Conservation (phyloP, 2,113 vertebrate species). For the Trogon melanurus region DNA sequence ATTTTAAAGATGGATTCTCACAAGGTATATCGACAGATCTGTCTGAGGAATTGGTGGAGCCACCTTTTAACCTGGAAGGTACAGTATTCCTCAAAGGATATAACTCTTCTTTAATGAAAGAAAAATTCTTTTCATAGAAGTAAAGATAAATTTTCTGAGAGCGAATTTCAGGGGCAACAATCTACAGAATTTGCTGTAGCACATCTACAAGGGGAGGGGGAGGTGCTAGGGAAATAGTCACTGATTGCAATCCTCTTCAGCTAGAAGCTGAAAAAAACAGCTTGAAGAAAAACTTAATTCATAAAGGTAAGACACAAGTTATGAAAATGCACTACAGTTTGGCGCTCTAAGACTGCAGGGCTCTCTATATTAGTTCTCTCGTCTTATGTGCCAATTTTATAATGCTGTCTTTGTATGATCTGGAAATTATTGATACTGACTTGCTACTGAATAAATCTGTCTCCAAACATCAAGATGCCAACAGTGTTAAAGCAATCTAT, state of each 20-base stretch:
- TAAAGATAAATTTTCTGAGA: constrained; percentile 14
- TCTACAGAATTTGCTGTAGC: background rate
- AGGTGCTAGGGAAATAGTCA: background rate
- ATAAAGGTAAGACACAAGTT: background rate
- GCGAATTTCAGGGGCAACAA: background rate
- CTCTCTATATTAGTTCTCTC: background rate
- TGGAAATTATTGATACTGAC: background rate
- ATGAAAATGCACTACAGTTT: background rate
- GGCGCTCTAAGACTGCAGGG: background rate
- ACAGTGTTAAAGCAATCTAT: background rate
- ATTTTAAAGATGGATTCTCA: constrained; percentile 83
- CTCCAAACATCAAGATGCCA: background rate
- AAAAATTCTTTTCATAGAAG: background rate
- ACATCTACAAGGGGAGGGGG: background rate
- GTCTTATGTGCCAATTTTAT: background rate
- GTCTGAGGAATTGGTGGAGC: constrained; percentile 78
- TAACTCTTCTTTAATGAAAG: constrained; percentile 51
- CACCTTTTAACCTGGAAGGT: constrained; percentile 77
- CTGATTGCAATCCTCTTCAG: background rate
- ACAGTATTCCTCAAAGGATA: constrained; percentile 68
- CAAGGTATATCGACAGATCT: constrained; percentile 80
- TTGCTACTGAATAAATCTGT: background rate
- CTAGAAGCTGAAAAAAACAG: background rate
- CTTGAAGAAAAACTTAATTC: constrained; percentile 9
- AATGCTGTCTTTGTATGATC: background rate